Percentiles rank a stretch among this genome's conserved stretches.
Conservation (phyloP, 30 jellyfish, hydroid and myxozoan genomes). For the Aurelia sp. region DNA sequence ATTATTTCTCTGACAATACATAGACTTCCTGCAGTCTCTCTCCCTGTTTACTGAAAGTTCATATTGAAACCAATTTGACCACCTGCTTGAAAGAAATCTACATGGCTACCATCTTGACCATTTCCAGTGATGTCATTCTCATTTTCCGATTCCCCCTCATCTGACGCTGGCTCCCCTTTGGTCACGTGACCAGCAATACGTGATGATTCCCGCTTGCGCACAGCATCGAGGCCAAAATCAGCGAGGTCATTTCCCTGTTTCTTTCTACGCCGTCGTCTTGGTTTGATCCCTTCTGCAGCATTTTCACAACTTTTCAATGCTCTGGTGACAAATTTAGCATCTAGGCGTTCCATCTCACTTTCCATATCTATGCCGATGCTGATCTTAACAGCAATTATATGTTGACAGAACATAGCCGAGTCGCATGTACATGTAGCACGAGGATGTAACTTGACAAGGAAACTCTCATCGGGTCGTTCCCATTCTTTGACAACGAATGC, state of each 20-base stretch:
- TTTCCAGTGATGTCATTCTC: slow-evolving; percentile 58
- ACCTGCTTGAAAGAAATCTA: slow-evolving; percentile 47
- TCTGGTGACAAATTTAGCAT: slow-evolving; percentile 63
- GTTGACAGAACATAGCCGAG: slow-evolving; percentile 84
- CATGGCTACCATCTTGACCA: slow-evolving; percentile 46
- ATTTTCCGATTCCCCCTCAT: slow-evolving; percentile 47
- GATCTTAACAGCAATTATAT: slow-evolving; percentile 88
- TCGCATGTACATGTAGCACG: slow-evolving; percentile 87
- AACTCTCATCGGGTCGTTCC: slow-evolving; percentile 50
- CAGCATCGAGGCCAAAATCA: slow-evolving; percentile 39
- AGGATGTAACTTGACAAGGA: slow-evolving; percentile 80
- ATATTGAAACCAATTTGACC: slow-evolving; percentile 52
- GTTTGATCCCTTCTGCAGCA: slow-evolving; percentile 71
- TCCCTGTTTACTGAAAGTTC: slow-evolving; percentile 19
- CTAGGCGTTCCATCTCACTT: slow-evolving; percentile 75
- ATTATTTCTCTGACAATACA: background rate
- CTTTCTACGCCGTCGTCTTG: slow-evolving; percentile 60
- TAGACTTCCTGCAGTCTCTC: background rate
- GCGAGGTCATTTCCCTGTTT: slow-evolving; percentile 14
- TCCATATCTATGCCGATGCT: slow-evolving; percentile 92
- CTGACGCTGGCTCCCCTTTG: slow-evolving; percentile 29
- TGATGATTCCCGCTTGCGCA: slow-evolving; percentile 31
- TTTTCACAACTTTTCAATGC: slow-evolving; percentile 67
- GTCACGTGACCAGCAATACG: slow-evolving; percentile 7
- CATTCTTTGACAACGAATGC: slow-evolving; percentile 61